Evolutionary conservation across 2,113 vertebrate species (phyloP), one percentile per base, ranked within the genome.

Genomic region (Cacatua alba): DNA sequence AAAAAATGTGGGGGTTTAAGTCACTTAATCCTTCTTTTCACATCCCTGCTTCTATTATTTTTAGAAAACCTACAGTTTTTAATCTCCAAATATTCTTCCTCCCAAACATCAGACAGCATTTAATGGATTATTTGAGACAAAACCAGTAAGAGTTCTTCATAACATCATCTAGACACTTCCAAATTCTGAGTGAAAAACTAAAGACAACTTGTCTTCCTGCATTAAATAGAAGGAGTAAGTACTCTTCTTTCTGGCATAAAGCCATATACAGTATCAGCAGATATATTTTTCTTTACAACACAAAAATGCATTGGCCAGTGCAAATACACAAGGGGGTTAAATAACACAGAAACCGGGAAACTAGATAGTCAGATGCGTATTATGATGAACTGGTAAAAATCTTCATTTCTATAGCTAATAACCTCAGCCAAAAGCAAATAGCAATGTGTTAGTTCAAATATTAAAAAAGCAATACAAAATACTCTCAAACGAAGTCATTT

Each of bases 381-480:
- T 68, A 74, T 24, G 82, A 94, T 92, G 89, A 95, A 96, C 63
- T 91, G 59, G 75, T 93, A 92, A 92, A 95, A 91, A 94, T 57
- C 81, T 92, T 96, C 21, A 85, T 88, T 96, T 96, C 79, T 52
- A 76, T 64, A 63, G 75, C 64, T 72, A 74, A 52, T 46, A 91
- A 69, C 88, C 59, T 82, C 52, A n/a, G 17, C 64, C 79, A 88
- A 96, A 95, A 94, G 88, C 86, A 97, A 96, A 97, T 3, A 84
- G 77, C 60, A 97, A 92, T 57, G 88, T 74, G 33, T 92, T 79
- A 95, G 67, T 92, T 96, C 91, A 87, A 96, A 96, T 95, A 97
- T 88, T 70, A 82, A 94, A 86, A 96, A 95, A 87, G 74, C 70
- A 72, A 88, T 62, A 94, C 7, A 94, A 93, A 96, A 82, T 92